Evolutionary conservation across 2,113 vertebrate genomes (phyloP).

Genomic region (Brachyhypopomus occidentalis): DNA sequence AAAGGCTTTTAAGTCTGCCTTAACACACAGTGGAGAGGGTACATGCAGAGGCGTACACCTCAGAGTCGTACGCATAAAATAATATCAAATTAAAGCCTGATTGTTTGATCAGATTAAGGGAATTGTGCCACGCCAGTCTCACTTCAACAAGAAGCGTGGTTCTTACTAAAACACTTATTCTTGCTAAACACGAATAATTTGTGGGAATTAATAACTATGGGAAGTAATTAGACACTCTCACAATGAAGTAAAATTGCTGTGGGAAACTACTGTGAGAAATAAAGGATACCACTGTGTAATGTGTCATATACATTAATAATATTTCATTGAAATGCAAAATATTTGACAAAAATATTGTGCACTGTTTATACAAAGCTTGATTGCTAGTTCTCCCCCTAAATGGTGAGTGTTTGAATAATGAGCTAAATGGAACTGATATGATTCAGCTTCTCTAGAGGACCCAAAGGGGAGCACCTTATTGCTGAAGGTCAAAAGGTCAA

Average conservation of each 20-base stretch:
- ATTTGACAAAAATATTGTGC: too few relatives aligned
- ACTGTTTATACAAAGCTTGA: too few relatives aligned
- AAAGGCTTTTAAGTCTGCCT: neutral
- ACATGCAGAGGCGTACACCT: neutral
- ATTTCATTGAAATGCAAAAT: too few relatives aligned
- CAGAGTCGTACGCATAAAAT: neutral
- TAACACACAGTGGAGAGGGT: neutral
- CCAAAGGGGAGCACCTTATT: too few relatives aligned
- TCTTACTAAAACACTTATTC: neutral
- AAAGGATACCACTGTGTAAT: too few relatives aligned
- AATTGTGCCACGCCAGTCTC: neutral
- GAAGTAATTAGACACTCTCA: neutral
- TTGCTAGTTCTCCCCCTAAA: too few relatives aligned
- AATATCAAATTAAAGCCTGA: neutral
- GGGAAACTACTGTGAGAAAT: too few relatives aligned
- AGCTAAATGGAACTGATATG: too few relatives aligned
- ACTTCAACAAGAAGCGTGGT: neutral
- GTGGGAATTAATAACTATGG: slow-evolving; percentile 11
- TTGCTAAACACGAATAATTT: neutral
- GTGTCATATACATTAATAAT: too few relatives aligned
- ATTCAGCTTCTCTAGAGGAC: too few relatives aligned
- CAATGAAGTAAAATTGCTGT: neutral
- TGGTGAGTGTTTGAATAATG: too few relatives aligned
- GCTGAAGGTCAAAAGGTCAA: too few relatives aligned
- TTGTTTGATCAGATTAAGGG: slow-evolving; percentile 28